Conservation (phyloP, 2,888 invertebrate genomes). For the Limnephilus auricula region DNA sequence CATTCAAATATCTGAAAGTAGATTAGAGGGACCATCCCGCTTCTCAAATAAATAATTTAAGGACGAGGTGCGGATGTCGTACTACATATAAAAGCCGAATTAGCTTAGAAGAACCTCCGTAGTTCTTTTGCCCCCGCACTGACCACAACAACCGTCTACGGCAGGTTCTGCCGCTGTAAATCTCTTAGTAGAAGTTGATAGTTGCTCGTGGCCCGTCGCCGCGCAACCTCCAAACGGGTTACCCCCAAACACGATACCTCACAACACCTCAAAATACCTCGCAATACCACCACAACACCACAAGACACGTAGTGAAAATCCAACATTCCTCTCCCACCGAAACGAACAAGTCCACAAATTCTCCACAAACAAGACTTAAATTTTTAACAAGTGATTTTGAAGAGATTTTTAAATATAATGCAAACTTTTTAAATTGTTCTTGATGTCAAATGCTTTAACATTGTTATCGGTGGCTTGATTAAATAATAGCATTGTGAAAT, state of each 20-base stretch:
- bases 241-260: neutral
- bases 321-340: neutral
- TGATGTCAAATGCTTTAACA: neutral
- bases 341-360: neutral
- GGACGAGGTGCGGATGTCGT: neutral
- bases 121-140: neutral
- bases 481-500: neutral
- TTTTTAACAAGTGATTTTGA: neutral
- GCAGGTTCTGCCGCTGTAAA: conserved; percentile 4
- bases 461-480: neutral
- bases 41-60: neutral
- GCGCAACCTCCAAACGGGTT: neutral
- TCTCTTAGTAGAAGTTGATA: neutral
- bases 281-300: too few relatives aligned
- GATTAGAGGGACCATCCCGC: neutral
- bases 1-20: neutral
- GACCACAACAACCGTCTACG: neutral
- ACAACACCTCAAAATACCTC: neutral
- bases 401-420: neutral
- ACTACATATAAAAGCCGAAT: neutral
- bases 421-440: neutral
- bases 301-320: neutral
- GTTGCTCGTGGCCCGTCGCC: neutral
- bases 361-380: neutral
- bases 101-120: neutral